Conservation (phyloP, 1,140 invertebrate species). For the Triops longicaudatus region DNA sequence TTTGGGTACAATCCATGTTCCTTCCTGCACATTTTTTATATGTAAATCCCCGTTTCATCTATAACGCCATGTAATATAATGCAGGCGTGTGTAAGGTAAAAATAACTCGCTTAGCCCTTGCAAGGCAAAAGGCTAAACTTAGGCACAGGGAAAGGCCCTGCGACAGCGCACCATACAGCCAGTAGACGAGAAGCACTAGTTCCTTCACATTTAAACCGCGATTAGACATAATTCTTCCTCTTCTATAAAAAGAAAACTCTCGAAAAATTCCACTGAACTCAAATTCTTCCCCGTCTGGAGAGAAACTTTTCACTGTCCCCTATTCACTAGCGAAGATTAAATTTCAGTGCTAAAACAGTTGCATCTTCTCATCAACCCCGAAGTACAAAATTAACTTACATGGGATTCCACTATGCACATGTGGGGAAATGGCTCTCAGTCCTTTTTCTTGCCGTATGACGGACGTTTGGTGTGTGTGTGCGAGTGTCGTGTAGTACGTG, state of each 20-base stretch:
- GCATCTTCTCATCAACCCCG: too few relatives aligned
- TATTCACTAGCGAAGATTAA: too few relatives aligned
- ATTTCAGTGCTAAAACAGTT: too few relatives aligned
- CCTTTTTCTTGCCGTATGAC: neutral
- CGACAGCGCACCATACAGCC: constrained; percentile 4
- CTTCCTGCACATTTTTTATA: neutral
- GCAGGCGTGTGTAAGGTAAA: neutral
- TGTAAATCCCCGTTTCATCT: neutral
- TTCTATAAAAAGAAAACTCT: neutral
- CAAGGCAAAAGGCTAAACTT: constrained; percentile 4
- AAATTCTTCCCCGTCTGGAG: too few relatives aligned
- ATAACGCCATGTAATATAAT: neutral
- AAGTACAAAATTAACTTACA: neutral
- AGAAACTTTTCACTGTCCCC: too few relatives aligned
- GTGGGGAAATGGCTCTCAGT: neutral
- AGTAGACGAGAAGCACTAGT: neutral
- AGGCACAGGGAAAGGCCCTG: constrained; percentile 5
- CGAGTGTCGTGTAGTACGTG: neutral
- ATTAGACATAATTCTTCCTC: neutral
- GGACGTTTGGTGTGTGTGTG: neutral
- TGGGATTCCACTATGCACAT: neutral
- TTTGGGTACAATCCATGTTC: neutral
- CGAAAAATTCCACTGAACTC: neutral
- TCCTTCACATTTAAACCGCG: neutral
- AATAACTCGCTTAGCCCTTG: constrained; percentile 12